These are phyloP conservation scores for Acleris holmiana DNA, from an alignment of 2,888 invertebrate species.

Conservation along the genomic window DNA sequence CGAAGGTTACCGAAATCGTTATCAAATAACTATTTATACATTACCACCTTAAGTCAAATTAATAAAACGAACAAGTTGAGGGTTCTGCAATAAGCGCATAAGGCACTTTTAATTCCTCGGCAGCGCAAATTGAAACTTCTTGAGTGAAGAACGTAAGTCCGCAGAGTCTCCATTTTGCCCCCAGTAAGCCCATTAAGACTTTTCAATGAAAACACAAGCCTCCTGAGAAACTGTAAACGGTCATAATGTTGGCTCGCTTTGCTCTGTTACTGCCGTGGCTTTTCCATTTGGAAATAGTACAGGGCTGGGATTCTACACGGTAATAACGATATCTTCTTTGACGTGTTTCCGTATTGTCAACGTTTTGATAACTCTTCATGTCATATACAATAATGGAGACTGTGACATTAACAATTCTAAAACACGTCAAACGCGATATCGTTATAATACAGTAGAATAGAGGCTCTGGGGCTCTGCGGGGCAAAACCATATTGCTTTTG, in stretches of 20 bases:
- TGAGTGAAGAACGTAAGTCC: constrained; percentile 25
- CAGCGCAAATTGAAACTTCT: constrained; percentile 29
- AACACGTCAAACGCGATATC: too few species aligned
- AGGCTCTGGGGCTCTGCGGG: too few species aligned
- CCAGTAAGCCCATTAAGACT: constrained; percentile 29
- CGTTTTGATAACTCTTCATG: too few species aligned
- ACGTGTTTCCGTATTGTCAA: too few species aligned
- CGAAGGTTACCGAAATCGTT: too few species aligned
- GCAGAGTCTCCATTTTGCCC: constrained; percentile 21
- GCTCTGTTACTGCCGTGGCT: not conserved
- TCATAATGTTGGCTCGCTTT: constrained; percentile 9
- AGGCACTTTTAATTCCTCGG: constrained; percentile 24
- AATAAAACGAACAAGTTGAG: constrained; percentile 9
- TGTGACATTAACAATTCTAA: too few species aligned
- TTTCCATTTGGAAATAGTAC: not conserved
- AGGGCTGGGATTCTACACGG: too few species aligned
- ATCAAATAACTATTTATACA: not conserved
- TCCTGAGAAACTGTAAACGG: constrained; percentile 21
- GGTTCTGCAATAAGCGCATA: constrained; percentile 7
- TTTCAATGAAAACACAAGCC: constrained; percentile 27
- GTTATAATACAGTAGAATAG: too few species aligned
- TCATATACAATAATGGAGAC: too few species aligned
- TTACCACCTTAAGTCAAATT: not conserved
- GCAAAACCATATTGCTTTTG: too few species aligned
- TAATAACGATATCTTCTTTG: too few species aligned